Evolutionary conservation across 2,888 invertebrate genomes (phyloP).

Genomic region (Callinectes sapidus): DNA sequence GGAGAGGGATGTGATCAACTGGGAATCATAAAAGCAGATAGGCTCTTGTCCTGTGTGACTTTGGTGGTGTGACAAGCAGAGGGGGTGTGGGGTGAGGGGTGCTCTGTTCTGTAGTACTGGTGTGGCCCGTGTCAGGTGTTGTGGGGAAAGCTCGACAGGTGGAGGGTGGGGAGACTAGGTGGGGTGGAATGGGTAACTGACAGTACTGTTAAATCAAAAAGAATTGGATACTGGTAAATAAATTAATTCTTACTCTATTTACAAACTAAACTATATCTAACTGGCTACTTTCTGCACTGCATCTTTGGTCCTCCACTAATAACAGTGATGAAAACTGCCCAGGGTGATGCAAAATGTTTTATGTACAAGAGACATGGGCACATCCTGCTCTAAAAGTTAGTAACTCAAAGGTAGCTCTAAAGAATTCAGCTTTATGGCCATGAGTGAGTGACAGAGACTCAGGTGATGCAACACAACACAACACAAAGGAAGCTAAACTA

Average conservation of each 20-base stretch:
- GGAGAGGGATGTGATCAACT: background rate
- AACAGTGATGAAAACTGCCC: background rate
- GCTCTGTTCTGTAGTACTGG: background rate
- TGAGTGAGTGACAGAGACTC: background rate
- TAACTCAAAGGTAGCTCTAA: background rate
- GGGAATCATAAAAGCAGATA: background rate
- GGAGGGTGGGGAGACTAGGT: background rate
- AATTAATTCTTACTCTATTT: background rate
- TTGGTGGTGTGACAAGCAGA: background rate
- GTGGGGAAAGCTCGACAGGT: background rate
- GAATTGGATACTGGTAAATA: background rate
- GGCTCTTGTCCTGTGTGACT: background rate
- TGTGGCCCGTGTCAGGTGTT: background rate
- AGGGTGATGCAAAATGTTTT: background rate
- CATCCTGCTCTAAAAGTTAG: background rate
- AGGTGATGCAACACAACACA: background rate
- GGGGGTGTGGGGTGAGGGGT: background rate
- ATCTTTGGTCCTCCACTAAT: background rate
- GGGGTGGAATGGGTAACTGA: background rate
- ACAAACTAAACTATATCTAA: background rate
- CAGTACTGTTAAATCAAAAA: background rate
- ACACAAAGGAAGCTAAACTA: conserved; percentile 42
- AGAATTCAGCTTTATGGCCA: background rate
- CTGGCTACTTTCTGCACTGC: background rate
- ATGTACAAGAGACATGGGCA: background rate